Evolutionary conservation across 2,113 vertebrate genomes (phyloP).

Genomic region (Myiagra hebetior): DNA sequence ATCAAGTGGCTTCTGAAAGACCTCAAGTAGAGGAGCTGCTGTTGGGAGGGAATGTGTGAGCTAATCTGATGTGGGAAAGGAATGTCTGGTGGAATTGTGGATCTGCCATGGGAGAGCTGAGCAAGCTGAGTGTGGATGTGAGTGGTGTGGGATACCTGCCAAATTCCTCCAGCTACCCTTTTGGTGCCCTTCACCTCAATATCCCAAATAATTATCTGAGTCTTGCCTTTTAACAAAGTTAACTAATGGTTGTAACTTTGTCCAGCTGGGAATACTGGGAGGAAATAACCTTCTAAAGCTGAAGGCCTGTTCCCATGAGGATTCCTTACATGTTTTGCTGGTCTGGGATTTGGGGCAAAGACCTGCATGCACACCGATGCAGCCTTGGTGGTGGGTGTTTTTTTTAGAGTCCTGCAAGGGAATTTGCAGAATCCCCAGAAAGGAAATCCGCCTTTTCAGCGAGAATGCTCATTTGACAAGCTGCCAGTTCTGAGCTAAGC

Average conservation of each 20-base stretch:
- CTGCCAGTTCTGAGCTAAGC: constrained; percentile 69
- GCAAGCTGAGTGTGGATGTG: background rate
- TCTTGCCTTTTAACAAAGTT: background rate
- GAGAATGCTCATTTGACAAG: constrained; percentile 62
- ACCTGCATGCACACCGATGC: background rate
- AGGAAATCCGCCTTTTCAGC: constrained; percentile 64
- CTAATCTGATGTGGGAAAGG: background rate
- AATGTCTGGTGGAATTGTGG: background rate
- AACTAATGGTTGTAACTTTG: background rate
- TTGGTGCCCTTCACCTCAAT: background rate
- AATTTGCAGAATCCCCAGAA: constrained; percentile 47
- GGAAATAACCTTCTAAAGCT: background rate
- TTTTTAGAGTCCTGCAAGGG: constrained; percentile 30
- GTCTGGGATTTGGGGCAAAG: background rate
- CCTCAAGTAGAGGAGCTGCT: fast-evolving
- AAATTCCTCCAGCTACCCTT: background rate
- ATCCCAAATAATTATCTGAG: background rate
- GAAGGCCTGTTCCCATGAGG: background rate
- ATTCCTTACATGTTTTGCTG: background rate
- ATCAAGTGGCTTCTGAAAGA: background rate
- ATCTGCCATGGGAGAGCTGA: background rate
- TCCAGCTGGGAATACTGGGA: background rate
- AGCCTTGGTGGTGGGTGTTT: background rate
- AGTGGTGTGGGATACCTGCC: background rate
- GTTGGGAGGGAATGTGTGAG: background rate